These are phyloP conservation scores for Hassar affinis DNA, from an alignment of 2,113 vertebrate genomes.

Conservation along the genomic window DNA sequence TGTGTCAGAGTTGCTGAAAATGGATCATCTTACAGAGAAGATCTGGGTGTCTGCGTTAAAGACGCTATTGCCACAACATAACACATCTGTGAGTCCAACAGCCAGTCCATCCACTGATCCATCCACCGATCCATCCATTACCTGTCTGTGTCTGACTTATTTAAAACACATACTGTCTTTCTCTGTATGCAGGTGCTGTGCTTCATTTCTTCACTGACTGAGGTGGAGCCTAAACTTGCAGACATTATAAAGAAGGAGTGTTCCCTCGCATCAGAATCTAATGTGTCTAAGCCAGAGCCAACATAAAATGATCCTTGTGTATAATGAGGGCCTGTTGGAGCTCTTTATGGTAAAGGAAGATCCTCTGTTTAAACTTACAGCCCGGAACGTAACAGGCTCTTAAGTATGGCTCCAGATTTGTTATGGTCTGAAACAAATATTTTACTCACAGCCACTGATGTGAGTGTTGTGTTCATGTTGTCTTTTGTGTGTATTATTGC, in stretches of 20 bases:
- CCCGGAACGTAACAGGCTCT: background rate
- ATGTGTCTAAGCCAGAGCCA: background rate
- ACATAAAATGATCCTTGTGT: background rate
- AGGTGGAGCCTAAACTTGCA: conserved; percentile 79
- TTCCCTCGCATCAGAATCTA: conserved; percentile 63
- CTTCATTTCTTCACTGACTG: conserved; percentile 76
- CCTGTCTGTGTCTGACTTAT: background rate
- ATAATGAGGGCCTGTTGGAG: background rate
- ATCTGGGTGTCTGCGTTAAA: conserved; percentile 76
- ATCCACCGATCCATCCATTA: background rate
- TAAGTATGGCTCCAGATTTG: background rate
- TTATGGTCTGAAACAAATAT: background rate
- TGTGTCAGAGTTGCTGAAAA: conserved; percentile 75
- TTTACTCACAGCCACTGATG: background rate
- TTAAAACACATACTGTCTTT: background rate
- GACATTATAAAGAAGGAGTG: conserved; percentile 75
- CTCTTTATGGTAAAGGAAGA: background rate
- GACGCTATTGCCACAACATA: conserved; percentile 77
- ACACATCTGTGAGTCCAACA: conserved; percentile 75
- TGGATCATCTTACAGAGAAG: conserved; percentile 79
- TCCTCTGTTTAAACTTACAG: background rate
- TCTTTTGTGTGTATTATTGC: background rate
- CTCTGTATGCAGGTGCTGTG: conserved; percentile 75
- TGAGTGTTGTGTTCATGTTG: background rate
- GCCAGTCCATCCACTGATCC: background rate